phyloP scores from a whole-genome alignment of 2,113 vertebrate genomes.

The Archilochus colubris region DNA sequence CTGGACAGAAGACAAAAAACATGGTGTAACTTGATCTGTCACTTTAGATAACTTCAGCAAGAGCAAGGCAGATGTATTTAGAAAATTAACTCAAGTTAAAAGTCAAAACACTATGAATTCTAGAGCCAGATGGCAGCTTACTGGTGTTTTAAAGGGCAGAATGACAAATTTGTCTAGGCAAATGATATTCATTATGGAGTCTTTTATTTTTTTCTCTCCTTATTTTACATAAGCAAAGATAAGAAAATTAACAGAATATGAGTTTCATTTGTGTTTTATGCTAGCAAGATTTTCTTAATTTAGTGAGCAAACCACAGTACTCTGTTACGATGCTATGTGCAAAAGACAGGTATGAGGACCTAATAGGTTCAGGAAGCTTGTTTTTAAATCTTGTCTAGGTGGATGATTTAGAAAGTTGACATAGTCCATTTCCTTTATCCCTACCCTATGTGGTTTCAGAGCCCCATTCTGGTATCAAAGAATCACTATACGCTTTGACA shows the following conservation, averaged over 20 bases:
- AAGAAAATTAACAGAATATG: not conserved
- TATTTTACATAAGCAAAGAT: not conserved
- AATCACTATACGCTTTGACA: not conserved
- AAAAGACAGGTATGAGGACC: not conserved
- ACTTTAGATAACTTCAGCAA: not conserved
- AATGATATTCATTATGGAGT: not conserved
- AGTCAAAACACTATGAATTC: not conserved
- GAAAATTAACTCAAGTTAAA: not conserved
- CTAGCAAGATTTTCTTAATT: not conserved
- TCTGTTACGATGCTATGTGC: not conserved
- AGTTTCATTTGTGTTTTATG: not conserved
- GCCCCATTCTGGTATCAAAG: accelerated
- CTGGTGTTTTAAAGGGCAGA: not conserved
- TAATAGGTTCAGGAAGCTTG: not conserved
- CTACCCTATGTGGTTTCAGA: not conserved
- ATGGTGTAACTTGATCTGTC: not conserved
- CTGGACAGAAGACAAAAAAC: not conserved
- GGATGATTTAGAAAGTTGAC: not conserved
- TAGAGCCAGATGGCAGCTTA: not conserved
- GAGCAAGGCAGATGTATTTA: not conserved
- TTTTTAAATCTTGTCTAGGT: not conserved
- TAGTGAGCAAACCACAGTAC: not conserved
- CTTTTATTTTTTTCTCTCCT: not conserved
- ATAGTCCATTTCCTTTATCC: not conserved
- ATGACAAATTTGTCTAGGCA: not conserved